Evolutionary conservation across 2,888 invertebrate genomes (phyloP), one percentile per base, ranked within the genome.

Genomic region (Corbicula japonica): DNA sequence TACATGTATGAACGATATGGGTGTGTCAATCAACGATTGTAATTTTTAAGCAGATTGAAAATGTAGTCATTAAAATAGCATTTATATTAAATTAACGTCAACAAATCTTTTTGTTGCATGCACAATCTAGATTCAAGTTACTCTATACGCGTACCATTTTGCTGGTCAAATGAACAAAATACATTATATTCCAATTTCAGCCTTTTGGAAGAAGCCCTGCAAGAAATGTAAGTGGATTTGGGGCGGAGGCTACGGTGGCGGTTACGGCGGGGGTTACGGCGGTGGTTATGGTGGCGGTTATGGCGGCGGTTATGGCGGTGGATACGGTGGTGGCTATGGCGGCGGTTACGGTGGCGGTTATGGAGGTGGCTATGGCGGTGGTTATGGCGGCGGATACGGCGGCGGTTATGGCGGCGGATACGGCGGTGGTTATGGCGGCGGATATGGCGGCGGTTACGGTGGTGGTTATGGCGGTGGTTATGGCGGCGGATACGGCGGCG

Each of bases 171-270:
- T n/a, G n/a, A n/a, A n/a, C n/a, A n/a, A n/a, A n/a, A n/a, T n/a
- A n/a, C n/a, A n/a, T n/a, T n/a, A n/a, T n/a, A n/a, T n/a, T n/a
- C n/a, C n/a, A n/a, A n/a, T n/a, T n/a, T n/a, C n/a, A n/a, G n/a
- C n/a, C n/a, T n/a, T n/a, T n/a, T n/a, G n/a, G n/a, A n/a, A n/a
- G n/a, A n/a, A n/a, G n/a, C n/a, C n/a, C n/a, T n/a, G n/a, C n/a
- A n/a, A n/a, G n/a, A n/a, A n/a, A n/a, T n/a, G n/a, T n/a, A n/a
- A n/a, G n/a, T n/a, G n/a, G n/a, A n/a, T n/a, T n/a, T n/a, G n/a
- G n/a, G 56, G 77, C 8, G 74, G 68, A 0, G 44, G 61, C 0
- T 38, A n/a, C 26, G 69, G 62, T 1, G 21, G 23, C 6, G 41
- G 60, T 1, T 38, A 3, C 8, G 41, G 60, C 21, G 38, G 23